Evolutionary conservation across 2,888 invertebrate species (phyloP).

Genomic region (Strigamia crassipes): DNA sequence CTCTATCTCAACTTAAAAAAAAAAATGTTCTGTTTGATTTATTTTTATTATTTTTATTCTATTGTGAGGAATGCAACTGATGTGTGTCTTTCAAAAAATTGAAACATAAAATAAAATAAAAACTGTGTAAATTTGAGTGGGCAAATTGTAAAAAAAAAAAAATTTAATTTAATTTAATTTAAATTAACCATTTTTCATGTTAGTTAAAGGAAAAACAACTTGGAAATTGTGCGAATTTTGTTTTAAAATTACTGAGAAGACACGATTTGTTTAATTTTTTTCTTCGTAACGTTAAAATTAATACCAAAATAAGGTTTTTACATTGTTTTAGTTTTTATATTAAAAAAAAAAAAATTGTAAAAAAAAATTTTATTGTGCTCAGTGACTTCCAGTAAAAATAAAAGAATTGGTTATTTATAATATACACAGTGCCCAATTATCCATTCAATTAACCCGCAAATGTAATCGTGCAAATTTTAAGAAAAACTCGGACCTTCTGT

Average conservation of each 20-base stretch:
- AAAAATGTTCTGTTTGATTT: too few relatives aligned
- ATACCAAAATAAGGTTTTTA: neutral
- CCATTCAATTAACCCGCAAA: neutral
- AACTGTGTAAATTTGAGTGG: neutral
- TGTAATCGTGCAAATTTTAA: neutral
- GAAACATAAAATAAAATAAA: neutral
- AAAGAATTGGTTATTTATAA: neutral
- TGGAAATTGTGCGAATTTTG: too few relatives aligned
- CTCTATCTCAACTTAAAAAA: too few relatives aligned
- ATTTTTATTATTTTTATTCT: neutral
- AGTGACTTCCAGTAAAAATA: neutral
- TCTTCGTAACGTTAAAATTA: neutral
- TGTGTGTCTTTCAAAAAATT: neutral
- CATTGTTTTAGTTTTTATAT: neutral
- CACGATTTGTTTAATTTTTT: neutral
- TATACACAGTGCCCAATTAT: neutral
- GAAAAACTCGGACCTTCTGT: neutral
- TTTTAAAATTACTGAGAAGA: too few relatives aligned
- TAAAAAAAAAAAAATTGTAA: neutral
- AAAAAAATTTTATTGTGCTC: neutral
- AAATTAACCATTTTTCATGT: too few relatives aligned
- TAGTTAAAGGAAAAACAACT: too few relatives aligned
- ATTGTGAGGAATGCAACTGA: neutral
- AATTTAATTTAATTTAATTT: too few relatives aligned
- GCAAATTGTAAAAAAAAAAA: neutral